Evolutionary conservation across 1,140 invertebrate genomes (phyloP).

Genomic region (Diachasma alloeum): DNA sequence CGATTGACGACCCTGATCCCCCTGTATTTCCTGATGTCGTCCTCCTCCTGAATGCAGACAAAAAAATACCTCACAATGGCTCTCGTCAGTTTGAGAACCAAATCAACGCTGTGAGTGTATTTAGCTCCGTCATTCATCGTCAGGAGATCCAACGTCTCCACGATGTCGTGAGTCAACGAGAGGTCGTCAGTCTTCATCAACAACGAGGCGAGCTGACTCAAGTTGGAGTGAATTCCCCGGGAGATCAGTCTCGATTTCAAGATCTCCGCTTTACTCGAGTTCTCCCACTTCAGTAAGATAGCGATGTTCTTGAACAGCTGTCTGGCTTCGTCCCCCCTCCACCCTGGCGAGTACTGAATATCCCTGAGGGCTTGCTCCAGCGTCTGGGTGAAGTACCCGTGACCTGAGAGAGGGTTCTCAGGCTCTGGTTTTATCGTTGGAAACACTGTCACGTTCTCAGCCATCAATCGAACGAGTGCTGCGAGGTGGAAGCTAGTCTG

Average conservation of each 20-base stretch:
- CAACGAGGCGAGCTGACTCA: slow-evolving; percentile 60
- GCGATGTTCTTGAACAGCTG: slow-evolving; percentile 65
- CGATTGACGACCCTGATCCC: slow-evolving; percentile 71
- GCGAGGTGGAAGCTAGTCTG: slow-evolving; percentile 60
- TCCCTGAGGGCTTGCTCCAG: slow-evolving; percentile 62
- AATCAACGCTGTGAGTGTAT: slow-evolving; percentile 58
- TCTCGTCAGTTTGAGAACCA: slow-evolving; percentile 71
- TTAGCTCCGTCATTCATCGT: slow-evolving; percentile 51
- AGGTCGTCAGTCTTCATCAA: slow-evolving; percentile 52
- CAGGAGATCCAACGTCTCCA: slow-evolving; percentile 60
- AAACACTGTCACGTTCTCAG: slow-evolving; percentile 62
- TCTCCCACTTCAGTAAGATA: slow-evolving; percentile 66
- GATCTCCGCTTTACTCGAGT: slow-evolving; percentile 53
- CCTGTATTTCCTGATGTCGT: slow-evolving; percentile 64
- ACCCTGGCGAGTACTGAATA: slow-evolving; percentile 46
- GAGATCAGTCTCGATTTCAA: slow-evolving; percentile 62
- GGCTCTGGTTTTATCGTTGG: slow-evolving; percentile 60
- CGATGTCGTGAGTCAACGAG: slow-evolving; percentile 61
- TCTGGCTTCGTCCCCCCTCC: slow-evolving; percentile 37
- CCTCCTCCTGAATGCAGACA: slow-evolving; percentile 72
- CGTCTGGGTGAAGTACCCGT: slow-evolving; percentile 65
- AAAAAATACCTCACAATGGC: slow-evolving; percentile 81
- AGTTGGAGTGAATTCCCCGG: slow-evolving; percentile 62
- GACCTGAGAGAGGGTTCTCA: slow-evolving; percentile 55
- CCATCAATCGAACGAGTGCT: slow-evolving; percentile 62